Conservation (phyloP, 1,140 invertebrate genomes). For the Chrysoperla carnea region DNA sequence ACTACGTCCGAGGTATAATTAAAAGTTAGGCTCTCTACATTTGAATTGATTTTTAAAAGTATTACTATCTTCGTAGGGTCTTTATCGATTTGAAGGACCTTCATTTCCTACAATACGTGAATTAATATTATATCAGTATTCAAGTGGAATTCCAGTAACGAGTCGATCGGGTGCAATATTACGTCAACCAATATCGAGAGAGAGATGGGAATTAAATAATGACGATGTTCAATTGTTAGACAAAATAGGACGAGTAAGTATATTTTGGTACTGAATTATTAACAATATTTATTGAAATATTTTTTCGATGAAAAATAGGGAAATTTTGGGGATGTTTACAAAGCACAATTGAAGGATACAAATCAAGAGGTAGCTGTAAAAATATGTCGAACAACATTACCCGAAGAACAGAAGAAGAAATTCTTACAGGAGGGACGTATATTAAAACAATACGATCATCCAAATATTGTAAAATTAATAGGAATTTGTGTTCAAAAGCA, state of each 20-base stretch:
- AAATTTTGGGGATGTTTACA: constrained; percentile 95
- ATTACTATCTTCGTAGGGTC: constrained; percentile 37
- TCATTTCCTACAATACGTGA: constrained; percentile 84
- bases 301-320: constrained; percentile 40
- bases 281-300: not conserved
- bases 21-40: no score
- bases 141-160: constrained; percentile 72
- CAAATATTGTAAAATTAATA: constrained; percentile 91
- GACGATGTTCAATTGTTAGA: constrained; percentile 84
- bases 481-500: constrained; percentile 96
- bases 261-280: constrained; percentile 1
- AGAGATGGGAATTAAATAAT: constrained; percentile 92
- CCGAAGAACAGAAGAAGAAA: constrained; percentile 91
- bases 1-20: constrained; percentile 62
- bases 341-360: constrained; percentile 65
- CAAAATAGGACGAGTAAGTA: constrained; percentile 81
- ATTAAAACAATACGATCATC: constrained; percentile 91
- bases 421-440: constrained; percentile 93
- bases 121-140: constrained; percentile 73
- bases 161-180: constrained; percentile 81
- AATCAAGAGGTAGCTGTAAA: constrained; percentile 87
- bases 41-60: not conserved
- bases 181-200: constrained; percentile 69
- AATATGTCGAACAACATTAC: constrained; percentile 82
- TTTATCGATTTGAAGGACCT: constrained; percentile 86